phyloP scores from a whole-genome alignment of 2,113 vertebrate species.

The Platanista minor region DNA sequence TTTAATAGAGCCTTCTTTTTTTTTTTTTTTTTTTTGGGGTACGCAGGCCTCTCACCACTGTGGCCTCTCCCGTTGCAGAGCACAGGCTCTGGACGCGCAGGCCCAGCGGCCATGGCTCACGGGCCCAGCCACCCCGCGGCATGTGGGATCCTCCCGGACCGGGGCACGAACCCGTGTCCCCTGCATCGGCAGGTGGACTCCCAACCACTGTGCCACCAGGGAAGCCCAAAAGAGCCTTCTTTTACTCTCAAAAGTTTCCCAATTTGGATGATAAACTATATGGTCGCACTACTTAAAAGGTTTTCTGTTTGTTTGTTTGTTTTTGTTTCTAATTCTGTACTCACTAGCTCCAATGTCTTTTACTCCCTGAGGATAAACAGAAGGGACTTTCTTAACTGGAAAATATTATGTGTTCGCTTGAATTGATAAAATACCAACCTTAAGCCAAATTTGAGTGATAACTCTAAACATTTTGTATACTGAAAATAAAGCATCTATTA shows the following conservation, averaged over 20 bases:
- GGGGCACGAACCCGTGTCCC: too few relatives aligned
- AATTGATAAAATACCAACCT: background rate
- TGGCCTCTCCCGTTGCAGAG: too few relatives aligned
- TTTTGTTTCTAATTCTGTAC: background rate
- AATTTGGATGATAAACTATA: background rate
- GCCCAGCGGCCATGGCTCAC: too few relatives aligned
- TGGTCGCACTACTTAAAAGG: background rate
- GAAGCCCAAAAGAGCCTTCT: too few relatives aligned
- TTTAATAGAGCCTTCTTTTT: background rate
- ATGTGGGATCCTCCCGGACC: too few relatives aligned
- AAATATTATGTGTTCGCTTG: background rate
- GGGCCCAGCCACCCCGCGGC: too few relatives aligned
- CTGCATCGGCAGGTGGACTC: too few relatives aligned
- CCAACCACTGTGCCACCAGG: too few relatives aligned
- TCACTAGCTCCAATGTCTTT: background rate
- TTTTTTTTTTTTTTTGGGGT: slow-evolving; percentile 15
- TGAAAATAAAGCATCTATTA: background rate
- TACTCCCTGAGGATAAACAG: background rate
- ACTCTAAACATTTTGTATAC: background rate
- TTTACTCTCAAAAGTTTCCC: background rate
- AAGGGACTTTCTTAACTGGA: background rate
- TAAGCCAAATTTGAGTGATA: background rate
- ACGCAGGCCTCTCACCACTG: too few relatives aligned
- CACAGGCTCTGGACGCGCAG: too few relatives aligned
- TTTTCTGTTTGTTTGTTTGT: background rate